These are phyloP conservation scores for Aix galericulata DNA, from an alignment of 2,113 vertebrate genomes.

Conservation along the genomic window DNA sequence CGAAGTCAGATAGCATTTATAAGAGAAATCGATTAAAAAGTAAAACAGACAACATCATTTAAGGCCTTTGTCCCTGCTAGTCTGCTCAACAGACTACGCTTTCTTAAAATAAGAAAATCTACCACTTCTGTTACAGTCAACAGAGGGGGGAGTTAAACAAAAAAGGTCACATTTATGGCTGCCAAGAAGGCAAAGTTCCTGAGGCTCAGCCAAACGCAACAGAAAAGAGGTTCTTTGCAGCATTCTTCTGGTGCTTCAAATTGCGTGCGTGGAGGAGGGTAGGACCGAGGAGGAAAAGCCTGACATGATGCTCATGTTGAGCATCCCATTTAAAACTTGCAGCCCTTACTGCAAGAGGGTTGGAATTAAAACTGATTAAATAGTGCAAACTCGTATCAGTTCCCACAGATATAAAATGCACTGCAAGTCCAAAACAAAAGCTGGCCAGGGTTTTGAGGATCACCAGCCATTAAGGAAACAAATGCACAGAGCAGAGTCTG, in stretches of 20 bases:
- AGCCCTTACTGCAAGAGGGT: neutral
- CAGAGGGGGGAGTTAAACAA: neutral
- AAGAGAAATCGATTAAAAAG: slow-evolving; percentile 35
- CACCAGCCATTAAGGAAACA: neutral
- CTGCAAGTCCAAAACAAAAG: neutral
- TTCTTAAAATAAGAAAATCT: slow-evolving; percentile 23
- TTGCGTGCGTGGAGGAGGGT: rapidly evolving
- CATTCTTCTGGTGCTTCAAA: rapidly evolving
- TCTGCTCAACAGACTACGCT: slow-evolving; percentile 33
- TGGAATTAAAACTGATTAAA: neutral
- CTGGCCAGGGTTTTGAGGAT: neutral
- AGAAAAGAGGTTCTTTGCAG: rapidly evolving
- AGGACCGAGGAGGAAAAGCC: rapidly evolving
- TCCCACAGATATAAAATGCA: slow-evolving; percentile 15
- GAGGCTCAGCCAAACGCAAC: neutral
- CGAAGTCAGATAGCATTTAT: slow-evolving; percentile 19
- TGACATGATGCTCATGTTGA: rapidly evolving
- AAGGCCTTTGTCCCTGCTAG: slow-evolving; percentile 42
- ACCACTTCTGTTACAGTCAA: slow-evolving; percentile 26
- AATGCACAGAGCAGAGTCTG: neutral
- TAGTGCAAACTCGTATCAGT: neutral
- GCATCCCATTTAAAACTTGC: neutral
- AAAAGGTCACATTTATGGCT: slow-evolving; percentile 32
- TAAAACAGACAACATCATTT: slow-evolving; percentile 25
- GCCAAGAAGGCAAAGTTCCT: slow-evolving; percentile 56